These are phyloP conservation scores for Spodoptera frugiperda DNA, from an alignment of 1,140 invertebrate genomes.

Conservation along the genomic window DNA sequence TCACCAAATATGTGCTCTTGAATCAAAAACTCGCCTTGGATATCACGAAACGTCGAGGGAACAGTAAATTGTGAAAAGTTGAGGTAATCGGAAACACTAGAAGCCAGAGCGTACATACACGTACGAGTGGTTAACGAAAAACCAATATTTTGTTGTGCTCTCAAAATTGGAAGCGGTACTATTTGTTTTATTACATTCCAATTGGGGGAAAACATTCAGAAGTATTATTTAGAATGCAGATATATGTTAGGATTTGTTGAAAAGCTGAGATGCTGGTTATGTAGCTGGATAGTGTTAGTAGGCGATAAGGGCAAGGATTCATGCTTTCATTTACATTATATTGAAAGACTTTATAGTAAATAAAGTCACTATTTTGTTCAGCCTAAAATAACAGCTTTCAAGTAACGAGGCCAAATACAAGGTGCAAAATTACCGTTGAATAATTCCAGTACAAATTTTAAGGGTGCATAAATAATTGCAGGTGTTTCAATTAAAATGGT, in stretches of 20 bases:
- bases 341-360: too few relatives aligned
- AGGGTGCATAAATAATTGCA: slow-evolving; percentile 25
- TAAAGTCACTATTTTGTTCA: background rate
- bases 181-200: background rate
- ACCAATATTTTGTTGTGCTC: slow-evolving; percentile 25
- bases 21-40: slow-evolving; percentile 56
- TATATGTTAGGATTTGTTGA: slow-evolving; percentile 4
- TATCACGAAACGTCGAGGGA: slow-evolving; percentile 32
- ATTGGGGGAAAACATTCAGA: background rate
- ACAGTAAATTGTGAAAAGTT: slow-evolving; percentile 40
- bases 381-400: background rate
- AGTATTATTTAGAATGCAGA: background rate
- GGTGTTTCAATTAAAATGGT: background rate
- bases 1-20: slow-evolving; percentile 69
- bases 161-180: slow-evolving; percentile 2
- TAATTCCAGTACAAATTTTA: background rate
- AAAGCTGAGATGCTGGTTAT: background rate
- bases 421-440: slow-evolving; percentile 6
- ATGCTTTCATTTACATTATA: background rate
- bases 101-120: background rate
- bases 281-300: slow-evolving; percentile 2
- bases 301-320: background rate
- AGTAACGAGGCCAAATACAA: slow-evolving; percentile 9
- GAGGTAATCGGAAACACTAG: slow-evolving; percentile 32
- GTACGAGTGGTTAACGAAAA: background rate